Evolutionary conservation across 2,113 vertebrate genomes (phyloP), one percentile per base, ranked within the genome.

Genomic region (Lagopus leucura): DNA sequence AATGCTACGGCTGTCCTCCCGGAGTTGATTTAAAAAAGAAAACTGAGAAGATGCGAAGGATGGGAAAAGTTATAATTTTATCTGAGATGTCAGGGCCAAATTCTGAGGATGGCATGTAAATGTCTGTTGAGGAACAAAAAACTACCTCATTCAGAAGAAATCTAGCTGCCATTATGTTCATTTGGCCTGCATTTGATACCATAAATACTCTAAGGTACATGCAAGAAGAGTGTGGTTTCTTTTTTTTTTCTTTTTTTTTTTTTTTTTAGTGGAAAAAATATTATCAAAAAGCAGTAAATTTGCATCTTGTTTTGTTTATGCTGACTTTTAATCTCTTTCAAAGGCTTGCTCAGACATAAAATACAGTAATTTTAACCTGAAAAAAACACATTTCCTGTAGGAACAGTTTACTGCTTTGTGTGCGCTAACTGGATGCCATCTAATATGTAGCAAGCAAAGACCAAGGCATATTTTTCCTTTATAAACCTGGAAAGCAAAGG

Each of bases 111-210:
- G 89, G 88, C 81, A 58, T 95, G 89, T 95, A 93, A 96, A 93
- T 93, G 89, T 93, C 93, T 97, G 63, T 40, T 79, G 76, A 72
- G 55, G 28, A 60, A 52, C 45, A 65, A 96, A 88, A 58, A 95
- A 94, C 98, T 77, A 98, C 88, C 88, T 98, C 96, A 98, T 95
- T 55, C 89, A 73, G 88, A 94, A 98, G 96, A 92, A 97, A 98
- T 97, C 72, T 25, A 3, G 92, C 52, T 65, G 86, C 96, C 96
- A 91, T 97, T 32, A 89, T 97, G 96, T 95, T 95, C 72, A 2
- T 82, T 94, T 94, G 94, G 94, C 92, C 93, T 93, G 71, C 47
- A 36, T 89, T 93, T 71, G 69, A 71, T 93, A 94, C 79, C 88
- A 28, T 34, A 87, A 94, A 86, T 71, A 24, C 84, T 90, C 86